Conservation (phyloP, 2,888 invertebrate species). For the Ormyrus rosae region DNA sequence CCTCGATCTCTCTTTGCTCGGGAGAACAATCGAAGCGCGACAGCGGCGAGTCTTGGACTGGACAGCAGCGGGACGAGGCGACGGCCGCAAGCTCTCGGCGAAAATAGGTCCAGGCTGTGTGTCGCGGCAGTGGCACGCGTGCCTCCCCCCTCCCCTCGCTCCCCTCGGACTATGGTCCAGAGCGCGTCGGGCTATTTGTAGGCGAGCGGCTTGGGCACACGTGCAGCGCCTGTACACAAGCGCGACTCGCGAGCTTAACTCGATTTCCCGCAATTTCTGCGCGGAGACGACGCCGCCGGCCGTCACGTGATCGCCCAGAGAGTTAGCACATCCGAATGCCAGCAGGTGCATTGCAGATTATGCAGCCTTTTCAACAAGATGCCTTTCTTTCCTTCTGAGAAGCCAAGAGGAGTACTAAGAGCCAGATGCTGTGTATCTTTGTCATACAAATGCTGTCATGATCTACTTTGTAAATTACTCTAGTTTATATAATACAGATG, state of each 20-base stretch:
- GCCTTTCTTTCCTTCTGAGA: too few relatives aligned
- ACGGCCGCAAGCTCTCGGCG: neutral
- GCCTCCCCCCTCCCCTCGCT: neutral
- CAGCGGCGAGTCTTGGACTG: constrained; percentile 41
- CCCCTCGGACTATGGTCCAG: neutral
- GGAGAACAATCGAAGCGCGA: constrained; percentile 1
- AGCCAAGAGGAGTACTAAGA: too few relatives aligned
- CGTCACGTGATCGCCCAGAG: too few relatives aligned
- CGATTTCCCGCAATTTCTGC: constrained; percentile 20
- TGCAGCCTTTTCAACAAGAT: too few relatives aligned
- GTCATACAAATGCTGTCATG: too few relatives aligned
- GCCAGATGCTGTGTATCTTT: neutral
- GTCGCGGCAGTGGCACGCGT: constrained; percentile 9
- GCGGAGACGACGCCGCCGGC: too few relatives aligned
- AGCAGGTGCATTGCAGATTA: too few relatives aligned
- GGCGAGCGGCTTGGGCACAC: neutral
- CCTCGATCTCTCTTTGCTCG: too few relatives aligned
- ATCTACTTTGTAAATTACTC: too few relatives aligned
- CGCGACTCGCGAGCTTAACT: neutral
- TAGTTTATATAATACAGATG: too few relatives aligned
- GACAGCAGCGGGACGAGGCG: constrained; percentile 15
- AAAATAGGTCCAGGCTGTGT: neutral
- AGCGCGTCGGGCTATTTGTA: constrained; percentile 26
- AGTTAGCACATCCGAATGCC: too few relatives aligned
- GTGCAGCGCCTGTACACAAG: neutral